These are phyloP conservation scores for Acleris sparsana DNA, from an alignment of 2,888 invertebrate genomes.

Conservation along the genomic window DNA sequence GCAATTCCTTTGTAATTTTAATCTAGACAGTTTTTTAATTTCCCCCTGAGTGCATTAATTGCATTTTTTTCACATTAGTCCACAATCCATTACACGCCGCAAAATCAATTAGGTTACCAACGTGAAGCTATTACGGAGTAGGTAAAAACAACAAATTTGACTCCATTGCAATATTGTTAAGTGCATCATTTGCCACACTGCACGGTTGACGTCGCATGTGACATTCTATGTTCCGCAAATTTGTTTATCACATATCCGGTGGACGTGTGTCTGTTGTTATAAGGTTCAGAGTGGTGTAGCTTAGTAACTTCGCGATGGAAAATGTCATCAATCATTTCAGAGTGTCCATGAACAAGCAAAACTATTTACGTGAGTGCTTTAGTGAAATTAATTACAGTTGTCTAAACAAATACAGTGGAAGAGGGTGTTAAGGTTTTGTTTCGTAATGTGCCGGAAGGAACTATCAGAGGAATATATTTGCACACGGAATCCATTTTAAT, in stretches of 20 bases:
- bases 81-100: constrained; percentile 42
- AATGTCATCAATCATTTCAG: constrained; percentile 62
- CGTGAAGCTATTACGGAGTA: constrained; percentile 34
- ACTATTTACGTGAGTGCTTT: constrained; percentile 59
- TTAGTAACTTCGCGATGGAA: constrained; percentile 7
- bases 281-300: constrained; percentile 7
- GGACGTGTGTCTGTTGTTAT: constrained; percentile 4
- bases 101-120: constrained; percentile 43
- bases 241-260: constrained; percentile 12
- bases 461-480: neutral
- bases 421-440: constrained; percentile 45
- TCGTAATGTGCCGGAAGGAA: neutral
- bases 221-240: constrained; percentile 35
- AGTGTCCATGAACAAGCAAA: constrained; percentile 55
- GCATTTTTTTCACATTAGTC: constrained; percentile 53
- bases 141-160: constrained; percentile 59
- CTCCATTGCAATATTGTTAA: constrained; percentile 60
- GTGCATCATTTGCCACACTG: constrained; percentile 62
- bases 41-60: constrained; percentile 40
- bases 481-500: neutral
- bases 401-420: constrained; percentile 58
- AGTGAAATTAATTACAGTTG: constrained; percentile 56
- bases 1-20: constrained; percentile 19
- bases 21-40: constrained; percentile 30
- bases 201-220: constrained; percentile 46